Percentiles rank a stretch among this genome's conserved stretches.
Conservation (phyloP, 2,888 invertebrate genomes). For the Drosophila melanosoma region DNA sequence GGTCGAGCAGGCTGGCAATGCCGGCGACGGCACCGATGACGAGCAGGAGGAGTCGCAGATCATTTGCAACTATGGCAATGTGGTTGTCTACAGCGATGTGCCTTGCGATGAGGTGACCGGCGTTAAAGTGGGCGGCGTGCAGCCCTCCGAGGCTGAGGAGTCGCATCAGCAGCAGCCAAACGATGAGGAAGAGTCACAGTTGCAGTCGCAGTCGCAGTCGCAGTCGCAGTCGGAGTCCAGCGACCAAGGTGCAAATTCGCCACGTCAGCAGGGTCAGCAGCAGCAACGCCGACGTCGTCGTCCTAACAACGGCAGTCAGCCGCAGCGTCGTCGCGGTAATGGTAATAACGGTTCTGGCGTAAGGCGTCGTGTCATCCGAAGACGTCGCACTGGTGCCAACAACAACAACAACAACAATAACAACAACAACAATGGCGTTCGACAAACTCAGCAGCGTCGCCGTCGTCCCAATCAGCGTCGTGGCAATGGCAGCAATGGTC, state of each 20-base stretch:
- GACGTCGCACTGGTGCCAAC: slow-evolving; percentile 28
- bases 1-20: slow-evolving; percentile 31
- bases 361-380: background rate
- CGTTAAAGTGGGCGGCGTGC: slow-evolving; percentile 59
- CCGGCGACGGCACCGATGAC: background rate
- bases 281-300: slow-evolving; percentile 44
- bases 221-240: slow-evolving; percentile 1
- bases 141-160: slow-evolving; percentile 28
- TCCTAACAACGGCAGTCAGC: slow-evolving; percentile 13
- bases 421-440: slow-evolving; percentile 30
- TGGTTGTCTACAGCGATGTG: slow-evolving; percentile 82
- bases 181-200: slow-evolving; percentile 8
- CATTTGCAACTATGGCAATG: slow-evolving; percentile 80
- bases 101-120: slow-evolving; percentile 77
- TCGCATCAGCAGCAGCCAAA: background rate
- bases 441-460: slow-evolving; percentile 36
- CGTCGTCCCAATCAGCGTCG: slow-evolving; percentile 54
- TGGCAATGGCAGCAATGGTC: slow-evolving; percentile 28
- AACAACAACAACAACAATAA: slow-evolving; percentile 23
- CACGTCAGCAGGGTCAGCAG: slow-evolving; percentile 55
- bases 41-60: slow-evolving; percentile 48
- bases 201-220: background rate
- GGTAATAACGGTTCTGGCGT: background rate
- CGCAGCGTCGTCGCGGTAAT: slow-evolving; percentile 46
- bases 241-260: slow-evolving; percentile 31